phyloP scores from a whole-genome alignment of 2,113 vertebrate genomes.

The Oreochromis aureus region DNA sequence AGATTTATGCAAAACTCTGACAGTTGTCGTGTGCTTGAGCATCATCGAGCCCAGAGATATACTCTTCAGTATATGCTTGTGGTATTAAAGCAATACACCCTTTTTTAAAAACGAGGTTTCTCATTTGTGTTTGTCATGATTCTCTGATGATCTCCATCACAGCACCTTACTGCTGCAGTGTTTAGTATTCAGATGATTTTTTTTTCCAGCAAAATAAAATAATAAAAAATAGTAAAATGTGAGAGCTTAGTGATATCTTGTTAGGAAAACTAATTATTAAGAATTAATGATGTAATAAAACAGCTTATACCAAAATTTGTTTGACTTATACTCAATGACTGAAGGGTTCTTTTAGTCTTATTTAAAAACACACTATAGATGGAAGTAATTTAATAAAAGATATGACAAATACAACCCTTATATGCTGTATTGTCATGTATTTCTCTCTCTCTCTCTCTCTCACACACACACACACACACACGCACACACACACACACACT shows the following conservation, averaged over 20 bases:
- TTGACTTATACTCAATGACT: background rate
- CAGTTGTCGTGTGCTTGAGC: background rate
- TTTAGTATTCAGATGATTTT: background rate
- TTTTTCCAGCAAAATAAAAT: accelerated
- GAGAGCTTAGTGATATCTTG: background rate
- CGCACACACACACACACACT: background rate
- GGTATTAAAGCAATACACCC: background rate
- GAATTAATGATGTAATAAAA: background rate
- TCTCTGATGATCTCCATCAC: background rate
- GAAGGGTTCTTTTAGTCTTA: background rate
- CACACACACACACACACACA: background rate
- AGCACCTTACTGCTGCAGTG: background rate
- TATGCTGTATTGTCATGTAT: background rate
- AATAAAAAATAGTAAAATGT: background rate
- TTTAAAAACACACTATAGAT: background rate
- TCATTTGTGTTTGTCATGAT: background rate
- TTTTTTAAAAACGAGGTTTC: background rate
- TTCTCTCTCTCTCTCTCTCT: background rate
- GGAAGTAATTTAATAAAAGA: background rate
- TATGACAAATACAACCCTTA: background rate
- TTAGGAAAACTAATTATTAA: too few species aligned
- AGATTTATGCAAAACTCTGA: background rate
- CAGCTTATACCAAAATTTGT: background rate
- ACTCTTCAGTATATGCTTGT: background rate
- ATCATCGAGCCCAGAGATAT: background rate